phyloP scores from a whole-genome alignment of 2,888 invertebrate species.

The Augiades crinisus region DNA sequence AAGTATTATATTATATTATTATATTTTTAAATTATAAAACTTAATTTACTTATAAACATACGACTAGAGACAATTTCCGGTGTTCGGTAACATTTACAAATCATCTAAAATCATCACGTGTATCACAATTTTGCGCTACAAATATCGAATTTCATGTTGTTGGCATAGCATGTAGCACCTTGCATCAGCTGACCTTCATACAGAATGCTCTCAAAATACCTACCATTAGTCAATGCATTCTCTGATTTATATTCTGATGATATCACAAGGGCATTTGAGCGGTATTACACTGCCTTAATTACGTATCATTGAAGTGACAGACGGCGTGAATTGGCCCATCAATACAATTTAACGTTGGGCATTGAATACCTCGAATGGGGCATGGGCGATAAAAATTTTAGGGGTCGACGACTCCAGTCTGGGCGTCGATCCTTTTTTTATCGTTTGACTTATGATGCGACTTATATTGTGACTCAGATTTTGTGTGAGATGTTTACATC shows the following conservation, averaged over 20 bases:
- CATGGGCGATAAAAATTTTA: slow-evolving; percentile 45
- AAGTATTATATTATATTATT: too few relatives aligned
- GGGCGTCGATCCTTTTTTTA: slow-evolving; percentile 4
- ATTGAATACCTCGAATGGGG: slow-evolving; percentile 32
- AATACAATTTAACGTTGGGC: slow-evolving; percentile 46
- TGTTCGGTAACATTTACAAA: neutral
- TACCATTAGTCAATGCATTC: slow-evolving; percentile 29
- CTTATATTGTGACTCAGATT: slow-evolving; percentile 10
- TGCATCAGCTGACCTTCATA: slow-evolving; percentile 17
- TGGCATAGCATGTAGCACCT: slow-evolving; percentile 7
- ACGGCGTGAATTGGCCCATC: slow-evolving; percentile 50
- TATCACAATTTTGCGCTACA: neutral
- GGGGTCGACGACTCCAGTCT: slow-evolving; percentile 54
- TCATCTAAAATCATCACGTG: neutral
- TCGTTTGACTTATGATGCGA: slow-evolving; percentile 6
- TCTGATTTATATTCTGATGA: slow-evolving; percentile 32
- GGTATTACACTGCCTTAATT: slow-evolving; percentile 21
- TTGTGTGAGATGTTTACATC: slow-evolving; percentile 32
- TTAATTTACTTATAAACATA: too few relatives aligned
- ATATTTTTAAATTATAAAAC: too few relatives aligned
- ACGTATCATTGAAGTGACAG: slow-evolving; percentile 27
- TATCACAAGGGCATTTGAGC: slow-evolving; percentile 37
- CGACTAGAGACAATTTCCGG: neutral
- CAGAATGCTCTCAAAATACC: slow-evolving; percentile 8
- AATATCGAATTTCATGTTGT: slow-evolving; percentile 10